phyloP scores from a whole-genome alignment of 2,888 invertebrate species.

The Spilosoma lubricipeda region DNA sequence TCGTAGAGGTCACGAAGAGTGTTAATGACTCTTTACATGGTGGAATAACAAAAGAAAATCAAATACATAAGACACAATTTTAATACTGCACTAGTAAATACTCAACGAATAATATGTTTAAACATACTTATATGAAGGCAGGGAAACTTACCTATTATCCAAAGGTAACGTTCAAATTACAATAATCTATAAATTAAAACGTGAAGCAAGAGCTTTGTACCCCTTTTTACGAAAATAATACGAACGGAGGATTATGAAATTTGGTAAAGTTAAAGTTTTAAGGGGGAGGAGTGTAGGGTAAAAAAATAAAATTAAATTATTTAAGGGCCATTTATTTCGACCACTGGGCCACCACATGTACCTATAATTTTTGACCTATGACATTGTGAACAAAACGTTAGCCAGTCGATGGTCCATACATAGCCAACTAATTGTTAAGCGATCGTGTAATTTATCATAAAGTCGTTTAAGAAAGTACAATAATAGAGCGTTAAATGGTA shows the following conservation, averaged over 20 bases:
- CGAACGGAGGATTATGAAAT: too few relatives aligned
- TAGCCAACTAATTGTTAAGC: constrained; percentile 39
- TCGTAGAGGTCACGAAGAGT: constrained; percentile 67
- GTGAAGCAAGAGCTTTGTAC: too few relatives aligned
- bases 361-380: constrained; percentile 8
- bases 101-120: not conserved
- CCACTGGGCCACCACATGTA: too few relatives aligned
- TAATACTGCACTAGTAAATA: not conserved
- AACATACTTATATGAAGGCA: not conserved
- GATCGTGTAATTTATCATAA: constrained; percentile 68
- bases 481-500: constrained; percentile 74
- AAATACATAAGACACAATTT: not conserved
- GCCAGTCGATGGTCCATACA: constrained; percentile 14
- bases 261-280: too few relatives aligned
- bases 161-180: not conserved
- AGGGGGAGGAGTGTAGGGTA: too few relatives aligned
- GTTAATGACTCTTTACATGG: constrained; percentile 69
- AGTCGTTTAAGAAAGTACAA: constrained; percentile 67
- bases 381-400: constrained; percentile 7
- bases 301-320: too few relatives aligned
- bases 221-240: too few relatives aligned
- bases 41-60: not conserved
- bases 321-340: too few relatives aligned
- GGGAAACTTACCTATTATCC: not conserved
- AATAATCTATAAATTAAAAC: not conserved